Evolutionary conservation across 2,113 vertebrate genomes (phyloP), one percentile per base, ranked within the genome.

Genomic region (Cheilinus undulatus): DNA sequence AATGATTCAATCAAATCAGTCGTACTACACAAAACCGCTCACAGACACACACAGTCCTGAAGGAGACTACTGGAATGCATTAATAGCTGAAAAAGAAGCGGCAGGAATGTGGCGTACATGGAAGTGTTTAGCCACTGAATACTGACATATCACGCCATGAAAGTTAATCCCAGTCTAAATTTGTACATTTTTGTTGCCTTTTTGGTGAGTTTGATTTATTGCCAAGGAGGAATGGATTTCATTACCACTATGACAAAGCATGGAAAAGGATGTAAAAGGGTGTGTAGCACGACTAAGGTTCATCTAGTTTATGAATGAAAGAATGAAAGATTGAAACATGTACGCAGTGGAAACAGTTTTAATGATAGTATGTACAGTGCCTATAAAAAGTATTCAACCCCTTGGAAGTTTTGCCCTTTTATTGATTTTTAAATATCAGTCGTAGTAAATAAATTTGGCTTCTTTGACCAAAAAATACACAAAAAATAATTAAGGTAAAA

Each of bases 131-230:
- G 51, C 71, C 61, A 58, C 38, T 0, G 8, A 76, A 78, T 70
- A 69, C 73, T 80, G 80, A 89, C 52, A 50, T 46, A 80, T 85
- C 76, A 58, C 74, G 50, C 42, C 20, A 53, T 65, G 66, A 70
- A 69, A 73, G 69, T 81, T 80, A 24, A 80, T 84, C 78, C 68
- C 54, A 51, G 64, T 82, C 83, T 48, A 61, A 23, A 83, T 64
- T 70, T 78, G 45, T 70, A 45, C 13, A 38, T 63, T 66, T 72
- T 27, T 53, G 26, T 63, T 36, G 40, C 26, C 28, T 40, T 66
- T 53, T 61, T 69, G 8, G 12, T 1, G 23, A 65, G 64, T 73
- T 75, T 86, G 74, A 88, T 77, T 56, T 64, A 80, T 82, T 73
- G 68, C 62, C 58, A 71, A 14, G 24, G 65, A 48, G 34, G 66